Conservation (phyloP, 2,888 invertebrate genomes). For the Platycnemis pennipes region DNA sequence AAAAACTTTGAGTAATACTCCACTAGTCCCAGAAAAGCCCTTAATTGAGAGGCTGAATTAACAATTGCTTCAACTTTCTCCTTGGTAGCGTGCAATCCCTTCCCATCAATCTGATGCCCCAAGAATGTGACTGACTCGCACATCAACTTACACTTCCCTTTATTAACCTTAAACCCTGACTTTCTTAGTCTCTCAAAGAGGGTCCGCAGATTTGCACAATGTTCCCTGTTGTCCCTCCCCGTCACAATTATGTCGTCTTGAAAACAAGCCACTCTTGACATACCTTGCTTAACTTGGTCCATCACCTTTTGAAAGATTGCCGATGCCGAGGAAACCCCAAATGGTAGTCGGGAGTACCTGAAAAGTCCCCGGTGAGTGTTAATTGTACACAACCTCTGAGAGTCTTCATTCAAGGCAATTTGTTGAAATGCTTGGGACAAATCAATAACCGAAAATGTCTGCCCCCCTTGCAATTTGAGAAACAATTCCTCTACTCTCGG, state of each 20-base stretch:
- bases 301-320: conserved; percentile 34
- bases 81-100: background rate
- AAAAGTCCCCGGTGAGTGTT: conserved; percentile 50
- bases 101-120: background rate
- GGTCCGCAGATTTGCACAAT: background rate
- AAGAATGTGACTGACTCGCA: background rate
- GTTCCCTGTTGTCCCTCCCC: background rate
- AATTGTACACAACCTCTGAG: background rate
- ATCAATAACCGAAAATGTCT: background rate
- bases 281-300: conserved; percentile 47
- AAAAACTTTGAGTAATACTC: too few relatives aligned
- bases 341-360: conserved; percentile 38
- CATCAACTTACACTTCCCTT: background rate
- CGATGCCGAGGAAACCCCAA: conserved; percentile 33
- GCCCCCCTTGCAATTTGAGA: background rate
- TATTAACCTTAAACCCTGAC: background rate
- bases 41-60: background rate
- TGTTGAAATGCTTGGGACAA: background rate
- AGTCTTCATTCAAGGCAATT: background rate
- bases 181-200: background rate
- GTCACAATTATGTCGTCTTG: background rate
- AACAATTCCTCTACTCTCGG: background rate
- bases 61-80: background rate
- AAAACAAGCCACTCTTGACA: conserved; percentile 34
- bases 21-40: too few relatives aligned